Conservation (phyloP, 2,888 invertebrate genomes). For the Helobdella robusta region DNA sequence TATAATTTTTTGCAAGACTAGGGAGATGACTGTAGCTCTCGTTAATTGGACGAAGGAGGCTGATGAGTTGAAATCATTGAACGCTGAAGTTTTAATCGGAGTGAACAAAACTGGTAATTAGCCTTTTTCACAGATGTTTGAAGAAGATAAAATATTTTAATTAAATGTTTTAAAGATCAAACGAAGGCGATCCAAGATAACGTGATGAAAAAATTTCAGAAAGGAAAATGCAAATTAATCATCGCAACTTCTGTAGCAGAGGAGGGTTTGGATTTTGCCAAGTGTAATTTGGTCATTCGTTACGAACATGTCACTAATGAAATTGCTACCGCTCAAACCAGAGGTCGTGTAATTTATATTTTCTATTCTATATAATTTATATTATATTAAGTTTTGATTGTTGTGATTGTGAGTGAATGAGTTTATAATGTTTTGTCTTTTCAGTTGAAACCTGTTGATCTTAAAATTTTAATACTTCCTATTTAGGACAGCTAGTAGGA, state of each 20-base stretch:
- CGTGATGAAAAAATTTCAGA: constrained; percentile 40
- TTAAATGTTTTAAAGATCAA: constrained; percentile 45
- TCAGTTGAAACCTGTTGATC: too few relatives aligned
- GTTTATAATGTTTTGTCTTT: too few relatives aligned
- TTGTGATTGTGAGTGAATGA: too few relatives aligned
- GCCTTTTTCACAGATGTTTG: too few relatives aligned
- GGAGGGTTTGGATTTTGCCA: constrained; percentile 45
- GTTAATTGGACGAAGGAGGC: constrained; percentile 41
- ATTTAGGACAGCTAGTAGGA: too few relatives aligned
- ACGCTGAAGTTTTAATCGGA: constrained; percentile 29
- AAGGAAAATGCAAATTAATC: constrained; percentile 42
- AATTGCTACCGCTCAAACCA: constrained; percentile 45
- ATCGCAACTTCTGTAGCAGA: constrained; percentile 48
- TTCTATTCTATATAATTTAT: too few relatives aligned
- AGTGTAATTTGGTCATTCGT: constrained; percentile 46
- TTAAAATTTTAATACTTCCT: too few relatives aligned
- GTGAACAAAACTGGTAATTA: too few relatives aligned
- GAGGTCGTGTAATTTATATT: too few relatives aligned
- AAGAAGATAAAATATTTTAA: too few relatives aligned
- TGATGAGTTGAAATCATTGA: constrained; percentile 35
- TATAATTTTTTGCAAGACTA: constrained; percentile 46
- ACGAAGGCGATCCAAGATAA: constrained; percentile 43
- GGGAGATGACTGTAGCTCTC: constrained; percentile 41
- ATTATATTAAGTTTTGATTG: too few relatives aligned
- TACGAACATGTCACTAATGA: constrained; percentile 48